A percentile compares a stretch with the other conserved stretches of the same genome.
Conservation (phyloP, 2,797 vertebrate species). For the Discoglossus pictus region DNA sequence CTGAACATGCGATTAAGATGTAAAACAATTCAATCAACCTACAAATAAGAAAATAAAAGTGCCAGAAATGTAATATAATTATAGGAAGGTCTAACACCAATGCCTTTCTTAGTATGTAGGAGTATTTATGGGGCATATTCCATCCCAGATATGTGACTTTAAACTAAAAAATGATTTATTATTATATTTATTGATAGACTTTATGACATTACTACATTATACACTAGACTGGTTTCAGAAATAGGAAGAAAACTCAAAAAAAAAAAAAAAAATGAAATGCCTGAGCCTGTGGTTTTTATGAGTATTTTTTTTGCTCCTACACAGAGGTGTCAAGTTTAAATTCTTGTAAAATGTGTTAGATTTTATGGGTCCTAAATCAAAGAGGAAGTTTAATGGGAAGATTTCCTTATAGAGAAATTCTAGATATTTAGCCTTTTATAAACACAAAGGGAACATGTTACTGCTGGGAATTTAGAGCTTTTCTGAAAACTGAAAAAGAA, state of each 20-base stretch:
- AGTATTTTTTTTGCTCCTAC: slow-evolving; percentile 30
- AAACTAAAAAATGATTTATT: too few species aligned
- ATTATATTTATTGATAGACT: too few species aligned
- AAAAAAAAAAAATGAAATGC: too few species aligned
- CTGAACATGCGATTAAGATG: slow-evolving; percentile 24
- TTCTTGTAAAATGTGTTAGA: slow-evolving; percentile 34
- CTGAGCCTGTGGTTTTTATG: slow-evolving; percentile 31
- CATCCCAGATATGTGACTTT: too few species aligned
- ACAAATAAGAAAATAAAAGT: slow-evolving; percentile 3
- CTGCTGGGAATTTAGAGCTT: too few species aligned
- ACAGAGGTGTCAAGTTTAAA: slow-evolving; percentile 41
- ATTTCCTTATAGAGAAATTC: slow-evolving; percentile 15
- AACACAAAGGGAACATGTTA: slow-evolving; percentile 3
- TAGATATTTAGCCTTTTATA: background rate
- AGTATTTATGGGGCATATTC: too few species aligned
- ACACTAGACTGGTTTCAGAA: background rate
- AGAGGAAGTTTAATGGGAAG: slow-evolving; percentile 13
- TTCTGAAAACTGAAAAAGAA: too few species aligned
- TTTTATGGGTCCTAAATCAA: slow-evolving; percentile 40
- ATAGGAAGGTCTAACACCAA: background rate
- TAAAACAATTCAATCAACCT: slow-evolving; percentile 1
- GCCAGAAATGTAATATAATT: background rate
- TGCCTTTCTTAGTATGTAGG: too few species aligned
- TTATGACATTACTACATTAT: too few species aligned
- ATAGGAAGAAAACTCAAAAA: slow-evolving; percentile 5